A percentile compares a stretch with the other conserved stretches of the same genome.
Conservation (phyloP, 2,113 vertebrate species). For the Cyanoliseus patagonus region DNA sequence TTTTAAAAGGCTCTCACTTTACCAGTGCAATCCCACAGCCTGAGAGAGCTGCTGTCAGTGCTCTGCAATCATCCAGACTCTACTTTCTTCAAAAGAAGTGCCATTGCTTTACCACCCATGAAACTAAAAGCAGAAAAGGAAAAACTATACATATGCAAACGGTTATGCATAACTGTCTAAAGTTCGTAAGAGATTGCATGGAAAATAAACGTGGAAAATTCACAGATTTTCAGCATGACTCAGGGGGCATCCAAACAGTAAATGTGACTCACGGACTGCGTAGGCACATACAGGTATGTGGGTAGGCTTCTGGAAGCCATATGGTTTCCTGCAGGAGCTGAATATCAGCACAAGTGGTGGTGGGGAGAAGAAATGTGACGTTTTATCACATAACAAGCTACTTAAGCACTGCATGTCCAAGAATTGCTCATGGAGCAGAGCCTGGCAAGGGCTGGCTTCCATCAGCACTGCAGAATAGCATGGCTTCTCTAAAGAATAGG, state of each 20-base stretch:
- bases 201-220: conserved; percentile 50
- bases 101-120: background rate
- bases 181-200: conserved; percentile 33
- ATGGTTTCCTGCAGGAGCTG: conserved; percentile 50
- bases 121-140: background rate
- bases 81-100: background rate
- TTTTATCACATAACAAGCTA: conserved; percentile 16
- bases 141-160: conserved; percentile 7
- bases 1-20: background rate
- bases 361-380: background rate
- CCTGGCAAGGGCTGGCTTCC: background rate
- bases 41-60: background rate
- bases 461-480: background rate
- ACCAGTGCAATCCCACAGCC: background rate
- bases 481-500: background rate
- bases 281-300: conserved; percentile 27
- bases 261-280: conserved; percentile 61
- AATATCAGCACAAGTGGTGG: conserved; percentile 2
- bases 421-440: background rate
- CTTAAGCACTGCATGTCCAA: background rate
- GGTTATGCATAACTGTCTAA: conserved; percentile 1
- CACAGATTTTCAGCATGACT: conserved; percentile 65
- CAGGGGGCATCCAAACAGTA: conserved; percentile 52
- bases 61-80: background rate
- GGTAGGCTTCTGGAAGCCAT: conserved; percentile 47